Evolutionary conservation across 2,113 vertebrate genomes (phyloP), one percentile per base, ranked within the genome.

Genomic region (Vombatus ursinus): DNA sequence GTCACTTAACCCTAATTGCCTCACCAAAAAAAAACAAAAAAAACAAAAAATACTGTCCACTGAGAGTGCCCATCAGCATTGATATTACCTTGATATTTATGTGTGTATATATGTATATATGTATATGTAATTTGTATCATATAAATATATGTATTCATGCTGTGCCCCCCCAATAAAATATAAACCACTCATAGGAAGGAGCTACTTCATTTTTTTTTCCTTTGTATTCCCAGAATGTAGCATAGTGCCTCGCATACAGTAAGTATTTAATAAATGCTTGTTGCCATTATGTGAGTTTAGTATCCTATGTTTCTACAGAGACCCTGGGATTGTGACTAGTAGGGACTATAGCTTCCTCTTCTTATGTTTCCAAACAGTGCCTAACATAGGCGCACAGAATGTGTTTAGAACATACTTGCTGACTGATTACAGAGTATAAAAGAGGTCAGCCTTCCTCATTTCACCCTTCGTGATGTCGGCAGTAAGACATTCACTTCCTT

Each of bases 361-460:
- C 91, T 22, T 10, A 6, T 89, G 26, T 93, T 44, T 57, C 68
- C 52, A 68, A 48, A 95, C 10, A 50, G 84, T 92, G 44, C 50
- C 50, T 90, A 93, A 50, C 92, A 53, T 11, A 22, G 52, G 24
- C 31, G 44, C 7, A 28, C 51, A 50, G 37, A 19, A 51, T 90
- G 68, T 68, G 50, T 48, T 50, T 91, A 95, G 93, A 44, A 51
- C 91, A 57, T 57, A 23, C 47, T 44, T 90, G n/a, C 47, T 92
- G 92, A 68, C n/a, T 92, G 91, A 92, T 93, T 95, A 53, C 92
- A 52, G 54, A 96, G 91, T 61, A 92, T 49, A 93, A n/a, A 94
- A 92, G 47, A 95, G 57, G 91, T 96, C 96, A 97, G 92, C 92
- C 3, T 23, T 49, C 91, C 54, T 96, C 49, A 90, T 96, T 95